Percentiles rank a stretch among this genome's conserved stretches.
These are phyloP conservation scores for Tenodera sinensis DNA, from an alignment of 2,888 invertebrate genomes.

Conservation along the genomic window DNA sequence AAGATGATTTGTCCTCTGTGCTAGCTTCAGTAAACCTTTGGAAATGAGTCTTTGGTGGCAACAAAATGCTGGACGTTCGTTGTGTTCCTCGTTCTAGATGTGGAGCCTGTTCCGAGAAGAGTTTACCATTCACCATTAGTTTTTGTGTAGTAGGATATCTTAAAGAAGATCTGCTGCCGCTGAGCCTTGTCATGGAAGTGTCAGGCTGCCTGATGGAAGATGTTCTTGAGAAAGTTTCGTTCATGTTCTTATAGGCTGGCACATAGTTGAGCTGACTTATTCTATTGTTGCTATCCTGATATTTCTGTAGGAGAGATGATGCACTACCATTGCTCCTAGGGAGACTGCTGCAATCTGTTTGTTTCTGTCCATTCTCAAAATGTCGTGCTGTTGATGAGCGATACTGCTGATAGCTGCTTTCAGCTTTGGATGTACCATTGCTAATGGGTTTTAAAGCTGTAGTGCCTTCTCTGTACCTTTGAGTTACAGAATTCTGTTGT, in stretches of 20 bases:
- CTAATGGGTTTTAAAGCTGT: neutral
- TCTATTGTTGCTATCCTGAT: neutral
- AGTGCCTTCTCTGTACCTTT: constrained; percentile 5
- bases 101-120: constrained; percentile 29
- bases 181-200: neutral
- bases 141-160: constrained; percentile 48
- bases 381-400: neutral
- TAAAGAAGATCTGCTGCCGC: constrained; percentile 34
- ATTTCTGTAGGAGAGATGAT: neutral
- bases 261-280: neutral
- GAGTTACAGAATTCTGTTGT: constrained; percentile 3
- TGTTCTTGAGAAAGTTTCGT: constrained; percentile 23
- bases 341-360: neutral
- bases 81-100: neutral
- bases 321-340: neutral
- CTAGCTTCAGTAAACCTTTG: neutral
- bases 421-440: neutral
- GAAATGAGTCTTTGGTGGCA: neutral
- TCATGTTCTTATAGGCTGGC: constrained; percentile 19
- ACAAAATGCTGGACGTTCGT: neutral
- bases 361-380: constrained; percentile 16
- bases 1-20: neutral
- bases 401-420: constrained; percentile 9
- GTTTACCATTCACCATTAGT: constrained; percentile 48
- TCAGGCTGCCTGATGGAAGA: constrained; percentile 19